A percentile compares a stretch with the other conserved stretches of the same genome.
These are phyloP conservation scores for Brachyalestes nurse DNA, from an alignment of 2,797 vertebrate genomes.

Conservation along the genomic window DNA sequence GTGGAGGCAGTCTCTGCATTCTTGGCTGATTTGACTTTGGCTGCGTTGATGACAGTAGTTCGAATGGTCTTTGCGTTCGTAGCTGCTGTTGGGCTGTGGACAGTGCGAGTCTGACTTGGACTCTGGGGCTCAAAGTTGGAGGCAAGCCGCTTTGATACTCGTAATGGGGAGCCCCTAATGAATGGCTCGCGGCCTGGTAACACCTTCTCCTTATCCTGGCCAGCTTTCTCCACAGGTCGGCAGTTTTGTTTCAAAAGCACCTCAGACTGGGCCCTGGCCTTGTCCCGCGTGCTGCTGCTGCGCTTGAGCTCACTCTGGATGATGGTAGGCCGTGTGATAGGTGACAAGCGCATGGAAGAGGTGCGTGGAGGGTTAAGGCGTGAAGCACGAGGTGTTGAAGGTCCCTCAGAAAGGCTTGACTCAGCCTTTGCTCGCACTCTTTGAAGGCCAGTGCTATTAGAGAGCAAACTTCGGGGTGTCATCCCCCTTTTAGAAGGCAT, in stretches of 20 bases:
- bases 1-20: constrained; percentile 58
- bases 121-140: constrained; percentile 71
- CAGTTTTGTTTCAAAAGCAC: constrained; percentile 49
- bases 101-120: constrained; percentile 56
- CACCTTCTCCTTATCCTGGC: constrained; percentile 64
- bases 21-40: constrained; percentile 74
- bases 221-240: constrained; percentile 64
- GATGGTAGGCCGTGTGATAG: constrained; percentile 46
- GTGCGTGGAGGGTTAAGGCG: constrained; percentile 63
- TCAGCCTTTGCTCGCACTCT: constrained; percentile 73
- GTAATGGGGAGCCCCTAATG: constrained; percentile 70
- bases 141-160: constrained; percentile 78
- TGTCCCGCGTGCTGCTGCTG: constrained; percentile 67
- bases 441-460: constrained; percentile 65
- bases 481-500: constrained; percentile 73
- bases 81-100: constrained; percentile 69
- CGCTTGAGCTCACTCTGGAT: constrained; percentile 68
- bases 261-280: constrained; percentile 50
- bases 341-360: constrained; percentile 64
- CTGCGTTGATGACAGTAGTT: constrained; percentile 76
- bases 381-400: constrained; percentile 44
- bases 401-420: constrained; percentile 47
- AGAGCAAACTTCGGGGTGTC: constrained; percentile 59
- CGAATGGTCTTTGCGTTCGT: constrained; percentile 78
- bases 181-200: constrained; percentile 62